These are phyloP conservation scores for Stratiomys singularior DNA, from an alignment of 2,888 invertebrate species.

Conservation along the genomic window DNA sequence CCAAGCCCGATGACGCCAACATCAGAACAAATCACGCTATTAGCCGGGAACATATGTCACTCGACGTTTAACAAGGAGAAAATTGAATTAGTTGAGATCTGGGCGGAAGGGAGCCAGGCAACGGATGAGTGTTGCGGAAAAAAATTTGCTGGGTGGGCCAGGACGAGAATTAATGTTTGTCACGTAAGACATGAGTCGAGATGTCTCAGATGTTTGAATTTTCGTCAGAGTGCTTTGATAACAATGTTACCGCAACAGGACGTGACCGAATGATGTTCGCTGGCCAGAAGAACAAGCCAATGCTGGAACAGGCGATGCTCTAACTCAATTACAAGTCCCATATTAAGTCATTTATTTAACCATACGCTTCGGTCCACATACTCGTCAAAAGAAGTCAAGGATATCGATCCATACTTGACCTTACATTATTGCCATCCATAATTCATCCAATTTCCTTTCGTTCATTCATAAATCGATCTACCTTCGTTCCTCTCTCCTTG, in stretches of 20 bases:
- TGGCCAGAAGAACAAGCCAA: neutral
- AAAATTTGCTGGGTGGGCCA: neutral
- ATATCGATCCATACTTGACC: neutral
- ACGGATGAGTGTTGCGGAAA: neutral
- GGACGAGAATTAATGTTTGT: conserved; percentile 50
- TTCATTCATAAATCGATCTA: conserved; percentile 36
- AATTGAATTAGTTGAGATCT: conserved; percentile 45
- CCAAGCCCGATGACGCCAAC: neutral
- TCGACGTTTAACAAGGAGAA: conserved; percentile 34
- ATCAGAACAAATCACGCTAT: conserved; percentile 49
- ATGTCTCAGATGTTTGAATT: conserved; percentile 50
- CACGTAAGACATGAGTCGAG: conserved; percentile 45
- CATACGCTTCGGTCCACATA: neutral
- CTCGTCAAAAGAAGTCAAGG: neutral
- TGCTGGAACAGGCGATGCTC: neutral
- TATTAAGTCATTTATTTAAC: conserved; percentile 12
- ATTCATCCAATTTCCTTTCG: neutral
- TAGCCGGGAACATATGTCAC: conserved; percentile 44
- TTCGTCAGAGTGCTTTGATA: conserved; percentile 49
- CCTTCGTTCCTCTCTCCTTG: neutral
- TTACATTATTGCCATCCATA: neutral
- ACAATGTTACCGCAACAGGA: conserved; percentile 38
- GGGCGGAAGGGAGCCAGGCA: conserved; percentile 14
- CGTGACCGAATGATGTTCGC: conserved; percentile 47
- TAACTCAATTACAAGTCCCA: conserved; percentile 16